Evolutionary conservation across 2,113 vertebrate genomes (phyloP).

Genomic region (Boleophthalmus pectinirostris): DNA sequence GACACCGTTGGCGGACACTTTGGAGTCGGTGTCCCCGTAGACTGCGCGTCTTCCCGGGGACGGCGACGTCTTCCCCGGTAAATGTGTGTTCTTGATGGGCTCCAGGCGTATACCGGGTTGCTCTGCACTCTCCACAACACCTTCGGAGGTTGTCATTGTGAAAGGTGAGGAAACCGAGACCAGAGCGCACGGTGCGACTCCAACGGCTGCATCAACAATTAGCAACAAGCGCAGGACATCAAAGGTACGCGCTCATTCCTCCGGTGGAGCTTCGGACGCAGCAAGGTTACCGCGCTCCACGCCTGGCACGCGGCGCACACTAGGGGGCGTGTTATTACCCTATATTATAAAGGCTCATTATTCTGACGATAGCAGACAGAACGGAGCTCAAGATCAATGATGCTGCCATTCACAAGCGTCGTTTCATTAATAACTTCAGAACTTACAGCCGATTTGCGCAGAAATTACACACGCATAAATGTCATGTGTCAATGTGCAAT

Average conservation of each 20-base stretch:
- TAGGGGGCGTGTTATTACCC: conserved; percentile 73
- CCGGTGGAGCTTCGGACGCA: conserved; percentile 63
- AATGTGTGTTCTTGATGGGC: conserved; percentile 66
- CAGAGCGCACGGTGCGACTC: conserved; percentile 49
- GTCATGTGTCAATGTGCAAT: no score
- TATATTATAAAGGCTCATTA: conserved; percentile 22
- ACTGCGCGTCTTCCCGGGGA: conserved; percentile 51
- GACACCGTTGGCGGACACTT: conserved; percentile 91
- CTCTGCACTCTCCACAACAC: conserved; percentile 57
- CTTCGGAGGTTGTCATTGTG: conserved; percentile 70
- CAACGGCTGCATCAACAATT: conserved; percentile 50
- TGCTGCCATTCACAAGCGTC: neutral
- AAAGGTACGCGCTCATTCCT: conserved; percentile 59
- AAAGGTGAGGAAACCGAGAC: conserved; percentile 36
- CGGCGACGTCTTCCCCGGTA: conserved; percentile 70
- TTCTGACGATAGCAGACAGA: neutral
- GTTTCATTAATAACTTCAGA: neutral
- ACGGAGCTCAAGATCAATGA: neutral
- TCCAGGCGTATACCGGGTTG: conserved; percentile 69
- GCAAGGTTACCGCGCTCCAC: conserved; percentile 67
- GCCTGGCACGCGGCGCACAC: conserved; percentile 47
- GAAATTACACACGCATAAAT: neutral
- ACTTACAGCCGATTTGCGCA: neutral
- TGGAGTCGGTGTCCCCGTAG: conserved; percentile 68
- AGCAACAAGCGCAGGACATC: conserved; percentile 45